Base-by-base conservation (phyloP, 2,113 vertebrate species). In the Motacilla alba region DNA sequence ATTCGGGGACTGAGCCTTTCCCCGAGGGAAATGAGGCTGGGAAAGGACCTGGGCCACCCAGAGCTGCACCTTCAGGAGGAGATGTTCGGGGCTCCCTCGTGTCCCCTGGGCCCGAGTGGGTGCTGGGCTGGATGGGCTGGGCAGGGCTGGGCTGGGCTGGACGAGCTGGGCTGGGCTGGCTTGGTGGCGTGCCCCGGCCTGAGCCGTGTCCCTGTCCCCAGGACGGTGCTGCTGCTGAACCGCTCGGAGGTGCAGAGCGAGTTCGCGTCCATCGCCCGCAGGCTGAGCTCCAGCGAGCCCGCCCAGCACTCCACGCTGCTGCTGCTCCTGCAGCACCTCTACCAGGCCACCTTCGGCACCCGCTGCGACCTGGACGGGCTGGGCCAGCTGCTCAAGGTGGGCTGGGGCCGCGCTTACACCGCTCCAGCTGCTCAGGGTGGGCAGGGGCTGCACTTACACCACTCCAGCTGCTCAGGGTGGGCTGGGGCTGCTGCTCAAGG, bases 201-300 rank as follows among this genome's bases (percentile, higher is more conserved):
- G 7, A 76, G 37, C 2, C 0, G 0, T 1, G 2, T 43, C 58
- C 37, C 91, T 80, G 52, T 88, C 86, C 89, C 76, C 90, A 99
- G 99, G 92, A 99, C 99, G 2, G 99, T 99, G 92, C 97, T 99
- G 77, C 93, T 99, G 97, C 97, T 99, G 98, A 99, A 99, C 95
- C 98, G 98, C 0, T 91, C 97, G 0, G 99, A 99, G 93, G 98
- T 99, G 37, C 98, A 99, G 22, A 91, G 96, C 0, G 98, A 99
- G 91, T 99, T 99, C 86, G 97, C 99, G 7, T 97, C 98, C 2
- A 98, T 99, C 59, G 98, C 99, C 0, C 95, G 99, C 93, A 98
- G 98, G 97, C 98, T 99, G 88, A 98, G 98, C 19, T 2, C 81
- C 20, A 84, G 98, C 0, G 96, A 97, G 58, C 97, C 97, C 56